Conservation (phyloP, 1,140 invertebrate genomes). For the Sesamia nonagrioides region DNA sequence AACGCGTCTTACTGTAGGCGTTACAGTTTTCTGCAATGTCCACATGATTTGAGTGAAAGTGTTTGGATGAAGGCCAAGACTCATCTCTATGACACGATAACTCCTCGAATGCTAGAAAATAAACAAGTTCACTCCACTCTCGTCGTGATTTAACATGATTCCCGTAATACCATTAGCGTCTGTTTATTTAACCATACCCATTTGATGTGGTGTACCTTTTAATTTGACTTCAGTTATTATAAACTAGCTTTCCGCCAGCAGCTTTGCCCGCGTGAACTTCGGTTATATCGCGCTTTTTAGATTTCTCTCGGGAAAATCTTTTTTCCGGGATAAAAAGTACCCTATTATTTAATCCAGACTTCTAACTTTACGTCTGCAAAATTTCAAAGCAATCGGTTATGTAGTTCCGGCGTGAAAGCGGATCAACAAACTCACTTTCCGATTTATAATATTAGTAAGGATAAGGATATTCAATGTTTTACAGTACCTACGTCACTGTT, state of each 20-base stretch:
- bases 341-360: no score
- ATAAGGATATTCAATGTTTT: not conserved
- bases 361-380: no score
- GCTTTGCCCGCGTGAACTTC: no score
- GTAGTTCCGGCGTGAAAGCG: no score
- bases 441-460: no score
- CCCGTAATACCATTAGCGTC: slow-evolving; percentile 71
- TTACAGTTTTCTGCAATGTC: slow-evolving; percentile 63
- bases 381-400: no score
- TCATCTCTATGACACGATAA: slow-evolving; percentile 71
- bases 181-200: slow-evolving; percentile 31
- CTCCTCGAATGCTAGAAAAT: slow-evolving; percentile 69
- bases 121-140: slow-evolving; percentile 69
- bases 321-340: no score
- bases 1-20: slow-evolving; percentile 19
- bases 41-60: slow-evolving; percentile 76
- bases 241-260: no score
- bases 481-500: slow-evolving; percentile 2
- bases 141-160: slow-evolving; percentile 65
- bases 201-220: slow-evolving; percentile 47
- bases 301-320: no score
- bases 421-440: no score
- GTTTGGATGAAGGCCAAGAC: slow-evolving; percentile 75
- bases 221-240: slow-evolving; percentile 32
- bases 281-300: no score